Conservation (phyloP, 2,797 vertebrate species). For the Melanotaenia pygmaea region DNA sequence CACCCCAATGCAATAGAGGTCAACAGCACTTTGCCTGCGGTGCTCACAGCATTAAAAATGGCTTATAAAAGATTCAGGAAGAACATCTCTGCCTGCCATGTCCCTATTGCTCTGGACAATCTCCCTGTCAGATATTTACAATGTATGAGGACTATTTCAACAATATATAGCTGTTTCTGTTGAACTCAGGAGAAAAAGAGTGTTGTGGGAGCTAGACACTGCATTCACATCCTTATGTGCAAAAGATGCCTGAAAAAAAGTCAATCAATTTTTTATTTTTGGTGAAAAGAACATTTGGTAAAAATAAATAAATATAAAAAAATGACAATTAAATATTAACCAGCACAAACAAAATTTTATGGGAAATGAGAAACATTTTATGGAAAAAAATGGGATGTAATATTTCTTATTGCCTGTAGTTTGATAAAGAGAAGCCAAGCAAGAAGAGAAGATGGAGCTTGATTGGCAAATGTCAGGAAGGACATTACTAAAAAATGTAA, state of each 20-base stretch:
- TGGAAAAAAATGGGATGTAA: too few relatives aligned
- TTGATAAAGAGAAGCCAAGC: too few relatives aligned
- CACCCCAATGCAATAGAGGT: background rate
- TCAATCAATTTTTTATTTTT: too few relatives aligned
- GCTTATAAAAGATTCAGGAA: slow-evolving; percentile 35
- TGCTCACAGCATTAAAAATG: slow-evolving; percentile 23
- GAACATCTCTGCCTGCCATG: slow-evolving; percentile 16
- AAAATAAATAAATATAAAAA: background rate
- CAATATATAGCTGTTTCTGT: background rate
- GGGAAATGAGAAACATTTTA: too few relatives aligned
- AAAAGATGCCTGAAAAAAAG: too few relatives aligned
- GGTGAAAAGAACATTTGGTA: too few relatives aligned
- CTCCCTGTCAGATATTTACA: background rate
- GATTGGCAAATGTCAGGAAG: background rate
- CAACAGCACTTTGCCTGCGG: slow-evolving; percentile 12
- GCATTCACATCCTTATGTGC: background rate
- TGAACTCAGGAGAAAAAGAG: background rate
- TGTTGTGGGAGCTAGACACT: too few relatives aligned
- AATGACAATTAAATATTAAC: background rate
- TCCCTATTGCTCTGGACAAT: slow-evolving; percentile 13
- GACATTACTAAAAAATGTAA: background rate
- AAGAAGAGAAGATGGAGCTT: too few relatives aligned
- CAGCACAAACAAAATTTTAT: too few relatives aligned
- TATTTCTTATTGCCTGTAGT: too few relatives aligned
- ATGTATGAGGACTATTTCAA: background rate